phyloP scores from a whole-genome alignment of 2,888 invertebrate species.

The Falcaria lacertinaria region DNA sequence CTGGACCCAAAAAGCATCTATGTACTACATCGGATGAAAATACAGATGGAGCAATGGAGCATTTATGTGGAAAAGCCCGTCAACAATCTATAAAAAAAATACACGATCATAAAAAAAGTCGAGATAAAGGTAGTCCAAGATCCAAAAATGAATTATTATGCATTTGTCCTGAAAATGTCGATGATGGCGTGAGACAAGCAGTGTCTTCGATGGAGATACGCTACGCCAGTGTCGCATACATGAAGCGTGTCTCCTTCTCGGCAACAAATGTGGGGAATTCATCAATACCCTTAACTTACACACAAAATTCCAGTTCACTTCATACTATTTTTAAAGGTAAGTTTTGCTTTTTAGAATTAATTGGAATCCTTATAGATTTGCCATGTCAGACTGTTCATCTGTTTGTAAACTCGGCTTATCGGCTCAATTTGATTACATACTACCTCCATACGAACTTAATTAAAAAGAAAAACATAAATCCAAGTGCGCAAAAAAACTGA shows the following conservation, averaged over 20 bases:
- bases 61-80: background rate
- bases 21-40: background rate
- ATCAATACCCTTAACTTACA: constrained; percentile 19
- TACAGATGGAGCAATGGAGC: background rate
- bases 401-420: too few species aligned
- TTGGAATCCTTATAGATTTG: too few species aligned
- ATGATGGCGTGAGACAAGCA: constrained; percentile 20
- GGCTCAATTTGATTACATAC: too few species aligned
- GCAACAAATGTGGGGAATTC: constrained; percentile 30
- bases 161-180: background rate
- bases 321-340: constrained; percentile 59
- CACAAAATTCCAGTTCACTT: constrained; percentile 32
- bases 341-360: too few species aligned
- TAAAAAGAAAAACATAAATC: too few species aligned
- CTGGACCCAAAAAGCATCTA: background rate
- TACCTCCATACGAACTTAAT: too few species aligned
- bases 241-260: constrained; percentile 39
- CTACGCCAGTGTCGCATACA: constrained; percentile 34
- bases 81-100: background rate
- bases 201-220: constrained; percentile 48
- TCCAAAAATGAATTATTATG: background rate
- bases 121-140: background rate
- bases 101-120: background rate
- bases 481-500: too few species aligned
- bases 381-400: too few species aligned